Conservation (phyloP, 2,888 invertebrate genomes). For the Tethea ocularis region DNA sequence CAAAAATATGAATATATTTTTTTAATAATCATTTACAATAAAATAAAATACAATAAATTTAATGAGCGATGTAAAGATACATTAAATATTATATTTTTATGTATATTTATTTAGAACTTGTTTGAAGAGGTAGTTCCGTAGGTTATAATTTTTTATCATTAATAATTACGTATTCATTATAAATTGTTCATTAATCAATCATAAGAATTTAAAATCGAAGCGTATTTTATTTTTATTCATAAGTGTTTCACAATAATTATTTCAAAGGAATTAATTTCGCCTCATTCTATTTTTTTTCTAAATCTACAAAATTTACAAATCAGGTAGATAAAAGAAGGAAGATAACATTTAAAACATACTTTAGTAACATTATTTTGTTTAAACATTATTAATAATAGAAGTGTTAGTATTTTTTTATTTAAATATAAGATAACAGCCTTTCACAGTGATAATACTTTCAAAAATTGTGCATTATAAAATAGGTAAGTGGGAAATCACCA, state of each 20-base stretch:
- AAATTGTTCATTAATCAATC: conserved; percentile 55
- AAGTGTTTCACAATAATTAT: conserved; percentile 27
- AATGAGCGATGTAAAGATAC: conserved; percentile 26
- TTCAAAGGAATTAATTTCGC: no score
- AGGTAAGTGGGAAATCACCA: conserved; percentile 40
- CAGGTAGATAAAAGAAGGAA: conserved; percentile 14
- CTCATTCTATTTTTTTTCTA: neutral
- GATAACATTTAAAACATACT: conserved; percentile 18
- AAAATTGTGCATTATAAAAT: conserved; percentile 55
- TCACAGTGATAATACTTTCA: conserved; percentile 50
- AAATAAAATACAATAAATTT: neutral
- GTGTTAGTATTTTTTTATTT: conserved; percentile 13
- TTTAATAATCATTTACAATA: conserved; percentile 9
- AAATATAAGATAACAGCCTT: conserved; percentile 54
- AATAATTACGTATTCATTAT: conserved; percentile 58
- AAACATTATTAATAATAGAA: conserved; percentile 32
- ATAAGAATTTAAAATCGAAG: conserved; percentile 74
- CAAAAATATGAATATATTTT: no score
- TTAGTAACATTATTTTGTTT: conserved; percentile 13
- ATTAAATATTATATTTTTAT: conserved; percentile 34
- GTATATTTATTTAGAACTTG: conserved; percentile 43
- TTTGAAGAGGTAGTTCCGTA: conserved; percentile 65
- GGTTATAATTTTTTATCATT: conserved; percentile 26
- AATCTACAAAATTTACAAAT: neutral
- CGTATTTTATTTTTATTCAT: conserved; percentile 50